Evolutionary conservation across 2,113 vertebrate genomes (phyloP), one percentile per base, ranked within the genome.

Genomic region (Albula glossodonta): DNA sequence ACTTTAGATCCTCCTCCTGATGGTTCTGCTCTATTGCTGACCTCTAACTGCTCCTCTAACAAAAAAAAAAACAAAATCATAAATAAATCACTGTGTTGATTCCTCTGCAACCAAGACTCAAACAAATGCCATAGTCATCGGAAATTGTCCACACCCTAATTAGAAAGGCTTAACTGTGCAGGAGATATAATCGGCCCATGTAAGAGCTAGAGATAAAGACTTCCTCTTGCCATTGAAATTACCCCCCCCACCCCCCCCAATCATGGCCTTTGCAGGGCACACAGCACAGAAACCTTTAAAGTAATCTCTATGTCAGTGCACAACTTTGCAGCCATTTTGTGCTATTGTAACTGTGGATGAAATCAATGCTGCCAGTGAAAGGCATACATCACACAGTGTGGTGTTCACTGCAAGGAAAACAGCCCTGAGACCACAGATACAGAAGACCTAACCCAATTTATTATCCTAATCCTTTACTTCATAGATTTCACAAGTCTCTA

Each of bases 101-200:
- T 11, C 5, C 79, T 81, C 49, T 22, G 17, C 51, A 51, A 41
- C 79, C 79, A 81, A 81, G 48, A 19, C 41, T 31, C 81, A 82
- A 90, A 87, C 79, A 87, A 86, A 88, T 70, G 82, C 80, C 85
- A 15, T 85, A 88, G 85, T 90, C 81, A 70, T 81, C 57, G 51
- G 86, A 83, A 90, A 86, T 85, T 79, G 83, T 74, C 63, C 60
- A 49, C 12, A 50, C n/a, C 86, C 80, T 52, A 86, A 88, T 88
- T 83, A 86, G 85, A 63, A 78, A 80, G 77, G 57, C 41, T 66
- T 41, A 25, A 41, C 56, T 74, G 22, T 49, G 82, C 80, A 12
- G 48, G 49, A 25, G 80, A 88, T 90, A 84, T 19, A 78, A 90
- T 90, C 89, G 84, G 84, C 10, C n/a, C 9, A 74, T 52, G 19